These are phyloP conservation scores for Poecilobothrus nobilitatus DNA, from an alignment of 2,888 invertebrate genomes.

Conservation along the genomic window DNA sequence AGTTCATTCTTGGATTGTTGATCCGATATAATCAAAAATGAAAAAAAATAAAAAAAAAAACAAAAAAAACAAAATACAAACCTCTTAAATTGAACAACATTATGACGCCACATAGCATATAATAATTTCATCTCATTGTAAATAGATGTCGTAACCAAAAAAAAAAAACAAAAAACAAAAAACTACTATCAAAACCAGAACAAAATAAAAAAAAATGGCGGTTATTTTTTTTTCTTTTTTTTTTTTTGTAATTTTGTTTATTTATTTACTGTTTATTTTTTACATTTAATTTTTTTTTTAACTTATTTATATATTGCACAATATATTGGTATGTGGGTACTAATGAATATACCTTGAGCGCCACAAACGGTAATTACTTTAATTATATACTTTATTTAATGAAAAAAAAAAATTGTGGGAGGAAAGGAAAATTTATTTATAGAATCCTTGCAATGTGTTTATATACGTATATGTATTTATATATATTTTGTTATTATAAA, in stretches of 20 bases:
- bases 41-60: neutral
- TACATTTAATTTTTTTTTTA: neutral
- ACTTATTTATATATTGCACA: neutral
- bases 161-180: neutral
- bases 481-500: too few species aligned
- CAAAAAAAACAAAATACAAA: neutral
- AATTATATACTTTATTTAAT: too few species aligned
- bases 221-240: neutral
- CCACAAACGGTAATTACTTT: too few species aligned
- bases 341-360: too few species aligned
- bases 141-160: neutral
- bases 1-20: slow-evolving; percentile 6
- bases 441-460: too few species aligned
- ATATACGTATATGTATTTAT: too few species aligned
- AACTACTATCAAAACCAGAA: neutral
- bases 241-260: neutral
- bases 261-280: neutral
- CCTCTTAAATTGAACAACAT: neutral
- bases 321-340: neutral
- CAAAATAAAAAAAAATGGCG: neutral
- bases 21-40: neutral
- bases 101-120: neutral
- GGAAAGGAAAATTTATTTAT: too few species aligned
- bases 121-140: neutral
- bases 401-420: too few species aligned